Base-by-base conservation (phyloP, 1,140 invertebrate species). In the Bombus terrestris region DNA sequence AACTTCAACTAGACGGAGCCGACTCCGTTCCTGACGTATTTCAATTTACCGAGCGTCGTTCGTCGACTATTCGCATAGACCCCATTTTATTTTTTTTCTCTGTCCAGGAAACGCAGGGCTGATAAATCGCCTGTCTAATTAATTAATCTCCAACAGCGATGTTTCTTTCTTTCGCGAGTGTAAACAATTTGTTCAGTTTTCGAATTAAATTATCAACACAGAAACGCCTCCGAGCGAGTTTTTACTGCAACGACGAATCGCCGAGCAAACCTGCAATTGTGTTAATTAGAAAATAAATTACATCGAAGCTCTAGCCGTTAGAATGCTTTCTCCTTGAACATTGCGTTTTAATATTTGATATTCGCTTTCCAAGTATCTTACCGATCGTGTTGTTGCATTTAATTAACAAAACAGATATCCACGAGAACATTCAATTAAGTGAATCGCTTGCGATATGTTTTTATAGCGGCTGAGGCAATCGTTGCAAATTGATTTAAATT, bases 121-220 rank as follows among this genome's bases (percentile, higher is more conserved):
- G 81, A 83, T 83, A 76, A 83, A 83, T 83, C 39, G 74, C n/a
- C 28, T 12, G 74, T 83, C 74, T 83, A 77, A 83, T 77, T 83
- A 83, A 83, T 83, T 83, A 83, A 81, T 81, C 73, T 68, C 62
- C 62, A n/a, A 35, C 37, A 57, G 59, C 73, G 62, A 25, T 28
- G 81, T 47, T 77, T 41, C 81, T 28, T 37, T 77, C 59, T 25
- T n/a, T n/a, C 18, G 35, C 74, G 37, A 39, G 25, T 37, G 47
- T 22, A 15, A 35, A 57, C 74, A 75, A 83, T 83, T 78, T 83
- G 64, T 78, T 78, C 47, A 25, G 39, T 47, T 68, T 82, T 57
- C 72, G 62, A 41, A 77, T 76, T 22, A 66, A 77, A 77, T 68
- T 66, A 57, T 66, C 37, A 68, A 83, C 57, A 32, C 9, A 41